A percentile compares a stretch with the other conserved stretches of the same genome.
phyloP scores from a whole-genome alignment of 2,888 invertebrate genomes.

The Platerodrilus igneus region DNA sequence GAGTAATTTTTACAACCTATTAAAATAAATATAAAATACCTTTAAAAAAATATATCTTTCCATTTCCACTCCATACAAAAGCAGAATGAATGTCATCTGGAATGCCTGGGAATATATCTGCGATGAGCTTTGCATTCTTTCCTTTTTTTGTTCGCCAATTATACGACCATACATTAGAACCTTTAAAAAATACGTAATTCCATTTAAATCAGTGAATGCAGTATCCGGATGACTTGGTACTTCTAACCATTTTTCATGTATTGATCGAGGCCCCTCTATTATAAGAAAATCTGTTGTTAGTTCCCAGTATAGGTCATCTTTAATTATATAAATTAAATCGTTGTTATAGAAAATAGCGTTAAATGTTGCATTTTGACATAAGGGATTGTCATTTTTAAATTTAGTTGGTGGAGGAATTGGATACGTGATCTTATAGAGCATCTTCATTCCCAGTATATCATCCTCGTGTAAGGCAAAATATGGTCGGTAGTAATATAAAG shows the following conservation, averaged over 20 bases:
- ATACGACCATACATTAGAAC: conserved; percentile 13
- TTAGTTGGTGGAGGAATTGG: too few relatives aligned
- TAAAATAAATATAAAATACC: too few relatives aligned
- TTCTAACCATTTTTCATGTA: conserved; percentile 10
- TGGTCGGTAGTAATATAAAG: conserved; percentile 6
- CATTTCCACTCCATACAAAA: too few relatives aligned
- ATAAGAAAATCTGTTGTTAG: conserved; percentile 3
- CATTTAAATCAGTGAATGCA: conserved; percentile 14
- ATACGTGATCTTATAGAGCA: too few relatives aligned
- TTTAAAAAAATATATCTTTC: too few relatives aligned
- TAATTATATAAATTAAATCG: conserved; percentile 17
- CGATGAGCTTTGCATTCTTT: too few relatives aligned
- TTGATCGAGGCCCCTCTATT: conserved; percentile 8
- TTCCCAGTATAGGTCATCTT: conserved; percentile 14
- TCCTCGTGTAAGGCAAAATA: conserved; percentile 7
- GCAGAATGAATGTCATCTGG: too few relatives aligned
- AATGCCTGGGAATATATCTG: too few relatives aligned
- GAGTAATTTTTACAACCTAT: too few relatives aligned
- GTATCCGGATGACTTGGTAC: conserved; percentile 16
- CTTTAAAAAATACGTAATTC: conserved; percentile 24
- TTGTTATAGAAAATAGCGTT: conserved; percentile 6
- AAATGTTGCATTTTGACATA: conserved; percentile 18
- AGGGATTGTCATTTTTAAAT: conserved; percentile 9
- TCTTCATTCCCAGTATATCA: conserved; percentile 8
- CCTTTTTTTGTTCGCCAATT: conserved; percentile 2